Percentiles rank a stretch among this genome's conserved stretches.
Evolutionary conservation across 2,888 invertebrate species (phyloP).

Genomic region (Drosophila multiciliata): DNA sequence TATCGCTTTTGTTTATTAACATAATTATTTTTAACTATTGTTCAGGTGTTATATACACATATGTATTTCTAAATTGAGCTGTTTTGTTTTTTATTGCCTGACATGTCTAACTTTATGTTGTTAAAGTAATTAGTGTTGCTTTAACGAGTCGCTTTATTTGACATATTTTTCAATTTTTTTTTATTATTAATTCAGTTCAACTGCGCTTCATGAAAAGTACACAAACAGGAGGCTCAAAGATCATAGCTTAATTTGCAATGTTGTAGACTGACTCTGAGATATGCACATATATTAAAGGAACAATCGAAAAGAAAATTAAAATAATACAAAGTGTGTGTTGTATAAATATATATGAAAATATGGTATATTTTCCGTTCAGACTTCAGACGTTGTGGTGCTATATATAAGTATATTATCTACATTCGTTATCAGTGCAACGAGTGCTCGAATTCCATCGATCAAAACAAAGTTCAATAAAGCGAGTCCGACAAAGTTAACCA

Average conservation of each 20-base stretch:
- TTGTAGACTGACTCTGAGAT: background rate
- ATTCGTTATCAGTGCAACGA: constrained; percentile 58
- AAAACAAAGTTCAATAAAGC: constrained; percentile 61
- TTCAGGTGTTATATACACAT: background rate
- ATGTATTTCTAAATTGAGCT: background rate
- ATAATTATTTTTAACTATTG: constrained; percentile 41
- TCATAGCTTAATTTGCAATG: constrained; percentile 14
- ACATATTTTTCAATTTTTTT: background rate
- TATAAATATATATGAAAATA: too few species aligned
- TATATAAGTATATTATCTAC: constrained; percentile 33
- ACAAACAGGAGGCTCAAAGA: constrained; percentile 31
- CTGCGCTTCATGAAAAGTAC: constrained; percentile 11
- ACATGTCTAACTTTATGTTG: background rate
- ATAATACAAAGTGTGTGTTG: background rate
- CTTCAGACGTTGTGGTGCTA: background rate
- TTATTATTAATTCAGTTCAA: background rate
- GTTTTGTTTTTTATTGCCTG: background rate
- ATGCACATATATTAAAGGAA: background rate
- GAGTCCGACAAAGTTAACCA: constrained; percentile 34
- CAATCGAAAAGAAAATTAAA: background rate
- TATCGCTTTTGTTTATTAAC: constrained; percentile 40
- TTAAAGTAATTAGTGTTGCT: constrained; percentile 2
- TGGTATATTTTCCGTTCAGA: background rate
- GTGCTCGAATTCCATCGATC: constrained; percentile 7
- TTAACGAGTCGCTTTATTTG: background rate